Percentiles rank a stretch among this genome's conserved stretches.
Conservation (phyloP, 2,888 invertebrate genomes). For the Euspilapteryx auroguttella region DNA sequence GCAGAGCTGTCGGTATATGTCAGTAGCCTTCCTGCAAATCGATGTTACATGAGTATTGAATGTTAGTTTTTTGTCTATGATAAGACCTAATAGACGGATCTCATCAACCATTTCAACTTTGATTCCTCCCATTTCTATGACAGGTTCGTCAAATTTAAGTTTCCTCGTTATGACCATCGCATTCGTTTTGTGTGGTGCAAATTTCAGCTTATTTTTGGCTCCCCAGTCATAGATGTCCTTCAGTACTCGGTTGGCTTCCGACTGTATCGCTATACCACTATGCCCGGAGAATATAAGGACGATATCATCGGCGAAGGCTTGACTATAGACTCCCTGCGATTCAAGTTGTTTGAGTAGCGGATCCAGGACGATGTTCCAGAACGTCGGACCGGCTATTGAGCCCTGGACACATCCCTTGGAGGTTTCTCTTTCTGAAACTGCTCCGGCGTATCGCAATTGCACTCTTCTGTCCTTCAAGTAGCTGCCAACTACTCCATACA, state of each 20-base stretch:
- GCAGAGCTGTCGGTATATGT: slow-evolving; percentile 1
- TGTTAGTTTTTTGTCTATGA: slow-evolving; percentile 4
- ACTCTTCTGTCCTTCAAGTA: slow-evolving; percentile 7
- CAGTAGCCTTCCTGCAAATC: slow-evolving; percentile 3
- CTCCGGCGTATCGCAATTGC: slow-evolving; percentile 5
- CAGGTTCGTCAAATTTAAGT: slow-evolving; percentile 4
- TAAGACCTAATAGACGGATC: too few relatives aligned
- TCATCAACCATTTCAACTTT: background rate
- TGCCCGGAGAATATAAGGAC: slow-evolving; percentile 4
- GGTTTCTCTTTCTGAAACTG: slow-evolving; percentile 1
- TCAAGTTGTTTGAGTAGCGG: slow-evolving; percentile 2
- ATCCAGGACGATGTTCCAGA: slow-evolving; percentile 9
- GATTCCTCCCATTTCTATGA: slow-evolving; percentile 3
- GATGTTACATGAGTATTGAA: slow-evolving; percentile 2
- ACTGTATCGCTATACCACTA: background rate
- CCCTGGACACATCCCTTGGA: slow-evolving; percentile 10
- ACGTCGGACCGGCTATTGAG: too few relatives aligned
- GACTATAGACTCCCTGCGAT: background rate
- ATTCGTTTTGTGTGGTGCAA: too few relatives aligned
- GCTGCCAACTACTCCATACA: slow-evolving; percentile 4
- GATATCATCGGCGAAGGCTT: slow-evolving; percentile 6
- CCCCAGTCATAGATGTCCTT: slow-evolving; percentile 1
- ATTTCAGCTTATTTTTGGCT: too few relatives aligned
- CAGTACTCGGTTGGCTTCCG: slow-evolving; percentile 3
- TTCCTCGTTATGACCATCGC: slow-evolving; percentile 3